Percentiles rank a stretch among this genome's conserved stretches.
Evolutionary conservation across 2,888 invertebrate species (phyloP).

Genomic region (Hartigia nigra): DNA sequence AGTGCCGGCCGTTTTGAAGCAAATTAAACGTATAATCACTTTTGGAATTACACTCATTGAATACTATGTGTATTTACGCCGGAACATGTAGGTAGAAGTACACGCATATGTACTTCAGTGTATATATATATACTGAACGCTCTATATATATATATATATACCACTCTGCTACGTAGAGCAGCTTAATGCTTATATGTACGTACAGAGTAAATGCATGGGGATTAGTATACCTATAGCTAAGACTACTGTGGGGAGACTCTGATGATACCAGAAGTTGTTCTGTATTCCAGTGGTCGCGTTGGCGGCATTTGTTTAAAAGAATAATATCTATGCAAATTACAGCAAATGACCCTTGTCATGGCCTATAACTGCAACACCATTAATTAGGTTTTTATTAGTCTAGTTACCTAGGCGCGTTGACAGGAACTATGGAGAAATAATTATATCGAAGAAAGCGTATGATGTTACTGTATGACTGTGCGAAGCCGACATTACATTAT

Average conservation of each 20-base stretch:
- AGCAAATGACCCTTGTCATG: slow-evolving; percentile 32
- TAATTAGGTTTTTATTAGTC: slow-evolving; percentile 44
- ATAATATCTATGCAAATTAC: slow-evolving; percentile 47
- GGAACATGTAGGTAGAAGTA: neutral
- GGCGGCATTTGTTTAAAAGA: slow-evolving; percentile 36
- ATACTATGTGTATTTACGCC: neutral
- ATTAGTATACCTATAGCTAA: neutral
- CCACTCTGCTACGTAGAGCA: neutral
- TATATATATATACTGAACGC: no score
- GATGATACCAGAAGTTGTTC: neutral
- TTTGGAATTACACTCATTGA: neutral
- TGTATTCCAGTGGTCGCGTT: slow-evolving; percentile 17
- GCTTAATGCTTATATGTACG: neutral
- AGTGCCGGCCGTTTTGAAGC: neutral
- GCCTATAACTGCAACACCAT: slow-evolving; percentile 30
- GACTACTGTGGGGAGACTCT: neutral
- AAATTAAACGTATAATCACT: neutral
- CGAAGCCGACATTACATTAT: neutral
- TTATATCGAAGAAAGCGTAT: neutral
- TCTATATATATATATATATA: no score
- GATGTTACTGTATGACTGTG: neutral
- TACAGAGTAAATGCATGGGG: neutral
- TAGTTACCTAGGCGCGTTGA: slow-evolving; percentile 21
- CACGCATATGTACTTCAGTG: neutral
- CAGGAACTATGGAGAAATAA: slow-evolving; percentile 2